phyloP scores from a whole-genome alignment of 2,888 invertebrate genomes.

The Ectemnius continuus region DNA sequence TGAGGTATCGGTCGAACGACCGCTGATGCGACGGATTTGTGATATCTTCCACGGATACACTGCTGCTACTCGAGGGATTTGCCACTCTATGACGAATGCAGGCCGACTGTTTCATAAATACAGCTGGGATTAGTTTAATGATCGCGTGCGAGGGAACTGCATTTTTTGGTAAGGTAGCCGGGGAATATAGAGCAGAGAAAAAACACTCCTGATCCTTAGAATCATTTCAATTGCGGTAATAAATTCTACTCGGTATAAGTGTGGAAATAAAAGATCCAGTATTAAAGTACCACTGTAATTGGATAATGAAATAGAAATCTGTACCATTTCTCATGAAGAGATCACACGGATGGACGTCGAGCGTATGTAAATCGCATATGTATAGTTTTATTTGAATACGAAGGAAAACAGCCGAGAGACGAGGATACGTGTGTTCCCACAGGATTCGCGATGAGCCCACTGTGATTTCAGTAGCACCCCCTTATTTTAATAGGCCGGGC shows the following conservation, averaged over 20 bases:
- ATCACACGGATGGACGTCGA: neutral
- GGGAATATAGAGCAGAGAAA: no score
- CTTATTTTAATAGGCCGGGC: slow-evolving; percentile 32
- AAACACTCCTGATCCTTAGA: no score
- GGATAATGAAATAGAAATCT: no score
- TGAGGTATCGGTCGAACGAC: neutral
- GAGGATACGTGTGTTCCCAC: slow-evolving; percentile 53
- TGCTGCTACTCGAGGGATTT: neutral
- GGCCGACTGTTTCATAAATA: slow-evolving; percentile 1
- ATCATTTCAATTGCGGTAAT: no score
- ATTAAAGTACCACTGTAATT: no score
- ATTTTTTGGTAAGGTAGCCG: no score
- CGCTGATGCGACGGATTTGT: neutral
- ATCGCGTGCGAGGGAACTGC: neutral
- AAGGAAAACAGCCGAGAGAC: slow-evolving; percentile 5
- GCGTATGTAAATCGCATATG: neutral
- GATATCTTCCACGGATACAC: slow-evolving; percentile 2
- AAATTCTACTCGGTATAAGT: no score
- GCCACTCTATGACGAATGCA: neutral
- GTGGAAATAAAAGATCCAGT: no score
- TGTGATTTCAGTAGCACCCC: slow-evolving; percentile 42
- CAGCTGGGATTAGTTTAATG: neutral
- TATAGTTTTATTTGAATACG: slow-evolving; percentile 31
- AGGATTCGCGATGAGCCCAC: slow-evolving; percentile 41
- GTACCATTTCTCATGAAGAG: no score